These are phyloP conservation scores for Glareola pratincola DNA, from an alignment of 2,113 vertebrate species.

Conservation along the genomic window DNA sequence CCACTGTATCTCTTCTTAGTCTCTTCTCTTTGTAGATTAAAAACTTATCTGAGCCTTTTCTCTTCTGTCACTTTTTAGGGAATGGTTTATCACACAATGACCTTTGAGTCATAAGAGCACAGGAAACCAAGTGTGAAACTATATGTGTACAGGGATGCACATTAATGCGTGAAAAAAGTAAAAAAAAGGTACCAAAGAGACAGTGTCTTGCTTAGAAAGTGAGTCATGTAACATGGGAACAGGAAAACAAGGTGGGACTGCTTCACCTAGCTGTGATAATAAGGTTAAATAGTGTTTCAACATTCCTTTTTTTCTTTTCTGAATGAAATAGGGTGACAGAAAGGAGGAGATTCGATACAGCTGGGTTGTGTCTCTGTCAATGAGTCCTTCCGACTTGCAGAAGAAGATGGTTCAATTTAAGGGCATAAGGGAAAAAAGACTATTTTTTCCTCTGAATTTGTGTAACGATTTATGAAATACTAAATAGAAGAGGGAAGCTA, in stretches of 20 bases:
- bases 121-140: neutral
- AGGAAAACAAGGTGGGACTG: neutral
- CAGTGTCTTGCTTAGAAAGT: neutral
- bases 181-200: neutral
- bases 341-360: neutral
- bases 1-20: neutral
- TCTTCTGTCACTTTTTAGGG: neutral
- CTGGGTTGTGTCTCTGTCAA: neutral
- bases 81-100: neutral
- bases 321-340: neutral
- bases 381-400: neutral
- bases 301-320: neutral
- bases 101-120: neutral
- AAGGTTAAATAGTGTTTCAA: neutral
- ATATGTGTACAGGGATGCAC: neutral
- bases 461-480: neutral
- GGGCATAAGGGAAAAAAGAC: neutral
- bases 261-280: neutral
- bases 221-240: neutral
- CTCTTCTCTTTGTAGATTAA: neutral
- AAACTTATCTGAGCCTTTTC: neutral
- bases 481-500: neutral
- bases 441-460: neutral
- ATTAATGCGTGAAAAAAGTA: neutral
- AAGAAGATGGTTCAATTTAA: neutral